phyloP scores from a whole-genome alignment of 2,113 vertebrate species.

The Leucopsar rothschildi region DNA sequence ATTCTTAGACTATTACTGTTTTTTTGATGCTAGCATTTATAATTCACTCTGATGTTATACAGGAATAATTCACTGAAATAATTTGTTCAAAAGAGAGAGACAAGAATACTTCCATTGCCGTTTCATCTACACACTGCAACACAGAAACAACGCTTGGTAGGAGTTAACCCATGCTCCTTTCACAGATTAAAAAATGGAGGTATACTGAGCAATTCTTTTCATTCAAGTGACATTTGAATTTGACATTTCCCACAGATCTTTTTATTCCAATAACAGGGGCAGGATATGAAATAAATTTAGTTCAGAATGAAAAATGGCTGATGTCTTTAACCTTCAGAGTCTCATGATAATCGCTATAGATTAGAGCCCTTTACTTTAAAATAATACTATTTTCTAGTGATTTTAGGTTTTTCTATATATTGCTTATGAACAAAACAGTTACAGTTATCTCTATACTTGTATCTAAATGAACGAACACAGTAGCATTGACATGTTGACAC shows the following conservation, averaged over 20 bases:
- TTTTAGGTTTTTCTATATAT: background rate
- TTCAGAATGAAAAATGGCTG: background rate
- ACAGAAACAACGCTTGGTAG: background rate
- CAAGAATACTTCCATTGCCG: background rate
- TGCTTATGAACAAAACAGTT: background rate
- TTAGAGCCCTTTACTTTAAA: background rate
- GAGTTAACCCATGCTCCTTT: constrained; percentile 1
- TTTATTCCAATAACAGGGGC: background rate
- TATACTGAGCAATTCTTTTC: background rate
- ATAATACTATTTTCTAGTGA: background rate
- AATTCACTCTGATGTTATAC: background rate
- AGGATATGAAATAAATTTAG: background rate
- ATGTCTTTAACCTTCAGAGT: background rate
- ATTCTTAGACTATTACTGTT: background rate
- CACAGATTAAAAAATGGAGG: background rate
- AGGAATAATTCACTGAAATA: background rate
- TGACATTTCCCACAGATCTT: background rate
- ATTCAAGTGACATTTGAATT: background rate
- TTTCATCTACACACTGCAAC: background rate
- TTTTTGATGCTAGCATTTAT: background rate
- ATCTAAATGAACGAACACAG: background rate
- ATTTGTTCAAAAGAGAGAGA: background rate
- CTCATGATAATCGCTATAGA: background rate
- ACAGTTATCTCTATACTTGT: background rate
- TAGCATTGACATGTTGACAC: background rate